Conservation (phyloP, 2,888 invertebrate genomes). For the Quadriops clusia region DNA sequence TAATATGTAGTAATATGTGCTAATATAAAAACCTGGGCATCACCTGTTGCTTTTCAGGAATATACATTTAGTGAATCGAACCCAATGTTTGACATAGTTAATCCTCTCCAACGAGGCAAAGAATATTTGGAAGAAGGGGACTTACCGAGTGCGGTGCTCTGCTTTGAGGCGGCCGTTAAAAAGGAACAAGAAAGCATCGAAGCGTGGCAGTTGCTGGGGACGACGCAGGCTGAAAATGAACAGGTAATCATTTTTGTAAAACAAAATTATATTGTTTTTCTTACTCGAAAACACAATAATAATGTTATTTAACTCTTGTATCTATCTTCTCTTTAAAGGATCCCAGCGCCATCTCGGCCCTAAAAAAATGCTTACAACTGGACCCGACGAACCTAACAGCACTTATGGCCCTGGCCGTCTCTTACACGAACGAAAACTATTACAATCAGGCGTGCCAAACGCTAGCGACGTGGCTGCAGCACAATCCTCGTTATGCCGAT, state of each 20-base stretch:
- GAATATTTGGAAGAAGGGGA: conserved; percentile 75
- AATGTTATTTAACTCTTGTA: not conserved
- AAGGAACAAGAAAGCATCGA: conserved; percentile 66
- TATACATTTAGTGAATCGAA: conserved; percentile 66
- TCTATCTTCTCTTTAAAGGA: conserved; percentile 43
- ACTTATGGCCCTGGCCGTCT: conserved; percentile 82
- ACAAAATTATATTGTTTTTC: conserved; percentile 1
- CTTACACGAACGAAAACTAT: conserved; percentile 92
- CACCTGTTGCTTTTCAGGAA: conserved; percentile 3
- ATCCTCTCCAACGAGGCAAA: conserved; percentile 79
- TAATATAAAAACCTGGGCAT: too few species aligned
- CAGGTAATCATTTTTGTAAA: conserved; percentile 40
- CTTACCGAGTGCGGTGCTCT: conserved; percentile 87
- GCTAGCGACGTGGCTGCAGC: conserved; percentile 64
- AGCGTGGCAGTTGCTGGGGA: conserved; percentile 80
- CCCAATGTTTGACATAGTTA: conserved; percentile 63
- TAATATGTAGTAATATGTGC: not conserved
- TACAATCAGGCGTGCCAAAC: conserved; percentile 80
- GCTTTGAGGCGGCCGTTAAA: conserved; percentile 91
- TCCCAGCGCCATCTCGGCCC: conserved; percentile 80
- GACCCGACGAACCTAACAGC: conserved; percentile 72
- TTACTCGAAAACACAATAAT: not conserved
- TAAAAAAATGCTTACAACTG: conserved; percentile 71
- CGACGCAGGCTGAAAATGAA: conserved; percentile 95
- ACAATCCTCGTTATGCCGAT: conserved; percentile 72